These are phyloP conservation scores for Apis laboriosa DNA, from an alignment of 1,140 invertebrate genomes.

Conservation along the genomic window DNA sequence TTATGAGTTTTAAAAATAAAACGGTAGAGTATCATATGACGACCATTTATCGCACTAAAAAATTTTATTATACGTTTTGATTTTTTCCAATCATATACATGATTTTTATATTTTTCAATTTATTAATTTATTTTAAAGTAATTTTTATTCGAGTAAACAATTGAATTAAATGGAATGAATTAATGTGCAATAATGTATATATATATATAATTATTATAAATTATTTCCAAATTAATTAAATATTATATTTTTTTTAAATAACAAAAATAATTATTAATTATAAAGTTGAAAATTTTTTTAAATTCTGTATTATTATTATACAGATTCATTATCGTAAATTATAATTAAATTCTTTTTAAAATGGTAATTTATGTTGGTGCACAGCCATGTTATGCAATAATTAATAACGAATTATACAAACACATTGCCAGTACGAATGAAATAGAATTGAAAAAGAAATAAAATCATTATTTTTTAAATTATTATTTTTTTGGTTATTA, in stretches of 20 bases:
- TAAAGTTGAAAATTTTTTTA: not conserved
- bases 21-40: not conserved
- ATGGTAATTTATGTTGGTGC: not conserved
- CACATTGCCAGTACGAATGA: not conserved
- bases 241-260: too few species aligned
- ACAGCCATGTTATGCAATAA: not conserved
- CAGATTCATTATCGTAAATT: not conserved
- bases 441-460: not conserved
- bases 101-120: not conserved
- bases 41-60: not conserved
- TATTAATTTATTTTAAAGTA: too few species aligned
- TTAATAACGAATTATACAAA: not conserved
- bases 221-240: too few species aligned
- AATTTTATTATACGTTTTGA: not conserved
- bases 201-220: not conserved
- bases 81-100: not conserved
- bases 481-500: too few species aligned
- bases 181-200: too few species aligned
- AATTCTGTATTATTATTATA: not conserved
- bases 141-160: too few species aligned
- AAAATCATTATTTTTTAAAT: too few species aligned
- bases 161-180: too few species aligned
- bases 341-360: constrained; percentile 2
- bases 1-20: constrained; percentile 6
- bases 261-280: too few species aligned